Conservation (phyloP, 2,888 invertebrate genomes). For the Beris morrisii region DNA sequence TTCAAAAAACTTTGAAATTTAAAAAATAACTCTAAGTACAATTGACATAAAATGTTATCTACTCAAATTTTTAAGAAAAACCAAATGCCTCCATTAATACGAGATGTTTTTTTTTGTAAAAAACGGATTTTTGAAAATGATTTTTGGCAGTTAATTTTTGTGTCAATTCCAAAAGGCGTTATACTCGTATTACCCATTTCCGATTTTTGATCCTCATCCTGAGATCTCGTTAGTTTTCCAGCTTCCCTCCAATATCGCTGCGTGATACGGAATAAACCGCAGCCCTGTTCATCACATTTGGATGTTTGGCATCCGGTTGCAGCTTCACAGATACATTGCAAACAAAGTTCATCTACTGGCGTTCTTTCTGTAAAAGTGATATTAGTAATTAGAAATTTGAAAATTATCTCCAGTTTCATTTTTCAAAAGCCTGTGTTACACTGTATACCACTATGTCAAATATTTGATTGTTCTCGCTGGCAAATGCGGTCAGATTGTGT, state of each 20-base stretch:
- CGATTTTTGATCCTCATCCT: constrained; percentile 44
- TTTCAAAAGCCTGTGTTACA: too few species aligned
- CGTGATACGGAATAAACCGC: constrained; percentile 83
- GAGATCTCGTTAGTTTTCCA: constrained; percentile 52
- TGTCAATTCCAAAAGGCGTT: too few species aligned
- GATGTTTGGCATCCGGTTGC: constrained; percentile 70
- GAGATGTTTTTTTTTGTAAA: neutral
- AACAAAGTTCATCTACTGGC: constrained; percentile 69
- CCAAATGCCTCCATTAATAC: too few species aligned
- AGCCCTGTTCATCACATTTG: constrained; percentile 65
- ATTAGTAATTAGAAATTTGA: too few species aligned
- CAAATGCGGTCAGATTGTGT: too few species aligned
- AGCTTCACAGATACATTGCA: constrained; percentile 83
- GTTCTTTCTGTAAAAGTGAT: constrained; percentile 40
- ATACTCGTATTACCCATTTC: constrained; percentile 1
- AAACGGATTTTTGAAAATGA: neutral
- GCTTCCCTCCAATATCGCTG: constrained; percentile 86
- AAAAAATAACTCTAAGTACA: too few species aligned
- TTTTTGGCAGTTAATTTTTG: neutral
- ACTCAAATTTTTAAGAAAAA: too few species aligned
- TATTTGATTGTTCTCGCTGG: too few species aligned
- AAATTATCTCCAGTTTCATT: too few species aligned
- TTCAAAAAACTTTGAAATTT: too few species aligned
- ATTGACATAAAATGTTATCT: too few species aligned
- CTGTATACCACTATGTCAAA: too few species aligned